Base-by-base conservation (phyloP, 2,797 vertebrate species). In the Gephyroberyx darwinii region DNA sequence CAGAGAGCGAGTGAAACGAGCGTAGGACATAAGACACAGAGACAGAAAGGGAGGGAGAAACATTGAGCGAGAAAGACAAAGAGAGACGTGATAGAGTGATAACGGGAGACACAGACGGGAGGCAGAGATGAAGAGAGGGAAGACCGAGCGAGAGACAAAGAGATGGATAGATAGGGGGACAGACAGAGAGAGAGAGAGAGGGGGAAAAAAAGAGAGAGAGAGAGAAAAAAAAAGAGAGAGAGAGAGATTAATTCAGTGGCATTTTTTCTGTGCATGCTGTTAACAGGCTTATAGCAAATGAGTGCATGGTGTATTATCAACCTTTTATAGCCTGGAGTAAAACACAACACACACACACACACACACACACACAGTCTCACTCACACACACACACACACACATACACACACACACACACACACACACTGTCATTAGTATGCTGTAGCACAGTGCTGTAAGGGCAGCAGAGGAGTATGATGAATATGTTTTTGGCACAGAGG, bases 271-370 rank as follows among this genome's bases (percentile, higher is more conserved):
- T 86, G 86, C 82, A 86, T 71, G 85, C 88, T 83, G 76, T 75
- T 91, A 92, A 91, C 84, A 90, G 90, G 91, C 87, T 91, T 92
- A 91, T 86, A 87, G 86, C 87, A 92, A 92, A 91, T 92, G 87
- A 91, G 87, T 87, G 86, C 89, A 92, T 54, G 91, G 87, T 85
- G 81, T 84, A 87, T 92, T 90, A 89, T 84, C 85, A 87, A 74
- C 84, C 89, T 78, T 87, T 84, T 80, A 81, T 86, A 88, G 88
- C 90, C 87, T 65, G 47, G 60, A 90, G 90, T 85, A 59, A 86
- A 84, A 82, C 69, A 77, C 83, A 75, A 58, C 77, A 71, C 80
- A 76, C 79, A 81, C 45, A 65, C 41, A 55, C 50, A 73, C 67
- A 67, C 73, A 82, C 58, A 68, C 71, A 80, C 61, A 65, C 79